Evolutionary conservation across 2,113 vertebrate genomes (phyloP).

Genomic region (Nothoprocta pentlandii): DNA sequence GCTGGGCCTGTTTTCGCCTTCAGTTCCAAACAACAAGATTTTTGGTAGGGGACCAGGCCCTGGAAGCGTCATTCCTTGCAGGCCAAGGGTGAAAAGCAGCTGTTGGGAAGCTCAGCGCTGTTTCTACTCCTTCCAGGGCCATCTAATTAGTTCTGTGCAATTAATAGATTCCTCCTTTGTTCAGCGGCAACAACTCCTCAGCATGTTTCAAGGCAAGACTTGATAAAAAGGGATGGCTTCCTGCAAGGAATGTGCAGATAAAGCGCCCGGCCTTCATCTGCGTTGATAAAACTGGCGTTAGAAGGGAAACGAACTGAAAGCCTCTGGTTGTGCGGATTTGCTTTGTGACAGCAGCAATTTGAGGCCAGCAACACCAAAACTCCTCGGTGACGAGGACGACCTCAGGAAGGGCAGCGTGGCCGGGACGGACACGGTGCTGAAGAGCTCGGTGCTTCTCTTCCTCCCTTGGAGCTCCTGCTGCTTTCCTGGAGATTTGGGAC

Average conservation of each 20-base stretch:
- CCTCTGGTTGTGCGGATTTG: accelerated
- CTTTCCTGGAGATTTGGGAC: neutral
- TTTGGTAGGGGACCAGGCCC: neutral
- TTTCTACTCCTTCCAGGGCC: neutral
- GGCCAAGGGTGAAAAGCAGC: neutral
- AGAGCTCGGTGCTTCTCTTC: neutral
- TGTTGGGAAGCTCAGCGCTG: accelerated
- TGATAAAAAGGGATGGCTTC: neutral
- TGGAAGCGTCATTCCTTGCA: accelerated
- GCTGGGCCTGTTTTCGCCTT: neutral
- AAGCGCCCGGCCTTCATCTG: neutral
- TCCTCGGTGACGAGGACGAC: too few species aligned
- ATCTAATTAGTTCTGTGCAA: neutral
- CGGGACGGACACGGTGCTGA: accelerated
- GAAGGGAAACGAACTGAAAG: neutral
- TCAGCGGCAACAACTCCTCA: accelerated
- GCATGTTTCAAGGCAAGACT: neutral
- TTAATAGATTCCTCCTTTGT: neutral
- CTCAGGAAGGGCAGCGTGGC: accelerated
- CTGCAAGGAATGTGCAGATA: accelerated
- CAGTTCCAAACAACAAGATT: accelerated
- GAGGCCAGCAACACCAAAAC: neutral
- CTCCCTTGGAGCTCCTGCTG: neutral
- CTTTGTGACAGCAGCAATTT: neutral
- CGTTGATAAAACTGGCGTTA: neutral